Evolutionary conservation across 2,113 vertebrate genomes (phyloP), one percentile per base, ranked within the genome.

Genomic region (Clupea harengus): DNA sequence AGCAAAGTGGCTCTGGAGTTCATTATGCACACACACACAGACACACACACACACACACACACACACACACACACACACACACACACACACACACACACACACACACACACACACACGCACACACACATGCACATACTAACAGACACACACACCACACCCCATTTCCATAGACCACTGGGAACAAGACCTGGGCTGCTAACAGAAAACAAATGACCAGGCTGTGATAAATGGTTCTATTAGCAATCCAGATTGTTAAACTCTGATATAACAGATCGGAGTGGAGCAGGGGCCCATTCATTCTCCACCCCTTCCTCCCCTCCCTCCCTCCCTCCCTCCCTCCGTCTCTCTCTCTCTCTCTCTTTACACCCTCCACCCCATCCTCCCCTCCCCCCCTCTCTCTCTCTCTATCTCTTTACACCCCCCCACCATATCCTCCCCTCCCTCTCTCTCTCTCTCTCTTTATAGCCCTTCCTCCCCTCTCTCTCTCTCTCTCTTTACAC

Each of bases 221-320:
- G 87, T 99, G 98, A 99, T 97, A 97, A 98, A 99, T 99, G 97
- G 97, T 98, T 98, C 97, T 99, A 99, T 99, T 99, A 99, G 97
- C 96, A 95, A 95, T 96, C 97, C 97, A 97, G 98, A 99, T 98
- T 97, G 97, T 98, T 98, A 97, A 97, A 96, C 92, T 96, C 95
- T 94, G 97, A 98, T 98, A 98, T 92, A 97, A 96, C 95, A 95
- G 96, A 95, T 95, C 93, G 95, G 95, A 95, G 94, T 92, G 94
- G 93, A 93, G 93, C 92, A 49, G 94, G 93, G 94, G 93, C 94
- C 96, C 96, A 96, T 98, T 96, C 95, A 96, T 97, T 96, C 95
- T 95, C 95, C 96, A 25, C 22, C 93, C 82, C 90, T 90, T 94
- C 95, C 95, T 94, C 95, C 95, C 93, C 22, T 6, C 47, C 47